Evolutionary conservation across 2,113 vertebrate species (phyloP).

Genomic region (Rhabdomys dilectus): DNA sequence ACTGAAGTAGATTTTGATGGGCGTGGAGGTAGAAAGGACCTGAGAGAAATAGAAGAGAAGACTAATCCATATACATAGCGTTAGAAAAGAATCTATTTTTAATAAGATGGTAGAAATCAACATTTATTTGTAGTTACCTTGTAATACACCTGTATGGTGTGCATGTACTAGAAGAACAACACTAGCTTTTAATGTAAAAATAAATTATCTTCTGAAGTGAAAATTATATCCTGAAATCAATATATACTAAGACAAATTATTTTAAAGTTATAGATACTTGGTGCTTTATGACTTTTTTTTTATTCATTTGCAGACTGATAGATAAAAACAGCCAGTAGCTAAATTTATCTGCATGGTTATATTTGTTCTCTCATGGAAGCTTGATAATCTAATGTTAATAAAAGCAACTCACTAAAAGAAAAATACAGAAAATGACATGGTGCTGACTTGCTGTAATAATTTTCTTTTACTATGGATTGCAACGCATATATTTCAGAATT

Average conservation of each 20-base stretch:
- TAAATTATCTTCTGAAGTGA: background rate
- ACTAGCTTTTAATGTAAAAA: background rate
- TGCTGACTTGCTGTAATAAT: background rate
- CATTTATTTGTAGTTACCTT: background rate
- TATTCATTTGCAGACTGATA: conserved; percentile 10
- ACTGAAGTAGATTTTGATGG: background rate
- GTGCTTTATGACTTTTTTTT: background rate
- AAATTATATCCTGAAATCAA: background rate
- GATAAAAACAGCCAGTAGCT: background rate
- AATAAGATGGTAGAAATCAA: background rate
- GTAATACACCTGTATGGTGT: background rate
- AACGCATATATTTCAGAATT: background rate
- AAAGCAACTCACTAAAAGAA: background rate
- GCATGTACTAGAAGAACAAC: background rate
- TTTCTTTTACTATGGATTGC: background rate
- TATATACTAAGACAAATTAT: background rate
- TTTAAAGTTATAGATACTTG: background rate
- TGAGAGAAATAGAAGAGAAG: background rate
- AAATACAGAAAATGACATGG: background rate
- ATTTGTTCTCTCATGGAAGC: background rate
- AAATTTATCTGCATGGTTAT: background rate
- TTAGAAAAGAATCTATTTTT: background rate
- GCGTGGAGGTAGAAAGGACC: background rate
- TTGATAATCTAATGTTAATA: background rate
- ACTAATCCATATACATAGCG: background rate